phyloP scores from a whole-genome alignment of 2,888 invertebrate species.

The Hirtodrosophila cameraria region DNA sequence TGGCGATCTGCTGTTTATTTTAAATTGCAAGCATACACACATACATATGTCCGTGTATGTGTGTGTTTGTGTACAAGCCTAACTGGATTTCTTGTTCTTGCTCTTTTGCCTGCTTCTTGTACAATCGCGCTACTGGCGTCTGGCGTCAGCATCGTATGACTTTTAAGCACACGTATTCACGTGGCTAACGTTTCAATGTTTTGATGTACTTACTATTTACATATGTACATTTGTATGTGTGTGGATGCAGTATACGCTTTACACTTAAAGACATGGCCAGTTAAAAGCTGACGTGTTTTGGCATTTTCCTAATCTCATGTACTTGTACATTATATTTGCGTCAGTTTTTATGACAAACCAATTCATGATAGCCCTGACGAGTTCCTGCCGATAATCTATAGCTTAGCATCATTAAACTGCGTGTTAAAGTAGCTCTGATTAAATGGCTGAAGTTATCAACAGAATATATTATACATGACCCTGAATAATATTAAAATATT shows the following conservation, averaged over 20 bases:
- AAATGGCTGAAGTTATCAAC: conserved; percentile 1
- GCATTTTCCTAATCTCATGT: too few species aligned
- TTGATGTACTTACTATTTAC: conserved; percentile 15
- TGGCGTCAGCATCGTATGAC: conserved; percentile 70
- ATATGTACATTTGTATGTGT: background rate
- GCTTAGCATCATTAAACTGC: too few species aligned
- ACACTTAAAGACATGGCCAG: background rate
- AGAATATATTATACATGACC: conserved; percentile 51
- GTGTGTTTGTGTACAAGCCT: conserved; percentile 17
- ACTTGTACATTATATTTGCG: background rate
- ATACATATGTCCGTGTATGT: background rate
- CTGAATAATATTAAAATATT: conserved; percentile 40
- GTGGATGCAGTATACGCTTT: conserved; percentile 8
- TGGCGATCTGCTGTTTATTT: conserved; percentile 43
- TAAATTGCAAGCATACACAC: conserved; percentile 17
- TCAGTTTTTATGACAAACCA: background rate
- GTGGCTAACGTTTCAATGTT: conserved; percentile 53
- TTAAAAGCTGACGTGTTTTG: conserved; percentile 8
- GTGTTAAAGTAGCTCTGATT: conserved; percentile 3
- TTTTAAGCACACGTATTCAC: conserved; percentile 57
- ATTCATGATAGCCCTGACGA: too few species aligned
- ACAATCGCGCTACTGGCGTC: conserved; percentile 11
- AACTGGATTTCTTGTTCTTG: conserved; percentile 36
- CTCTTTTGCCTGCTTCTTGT: conserved; percentile 15
- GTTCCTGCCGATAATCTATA: conserved; percentile 4